A percentile compares a stretch with the other conserved stretches of the same genome.
Evolutionary conservation across 2,113 vertebrate genomes (phyloP).

Genomic region (Silurus glanis): DNA sequence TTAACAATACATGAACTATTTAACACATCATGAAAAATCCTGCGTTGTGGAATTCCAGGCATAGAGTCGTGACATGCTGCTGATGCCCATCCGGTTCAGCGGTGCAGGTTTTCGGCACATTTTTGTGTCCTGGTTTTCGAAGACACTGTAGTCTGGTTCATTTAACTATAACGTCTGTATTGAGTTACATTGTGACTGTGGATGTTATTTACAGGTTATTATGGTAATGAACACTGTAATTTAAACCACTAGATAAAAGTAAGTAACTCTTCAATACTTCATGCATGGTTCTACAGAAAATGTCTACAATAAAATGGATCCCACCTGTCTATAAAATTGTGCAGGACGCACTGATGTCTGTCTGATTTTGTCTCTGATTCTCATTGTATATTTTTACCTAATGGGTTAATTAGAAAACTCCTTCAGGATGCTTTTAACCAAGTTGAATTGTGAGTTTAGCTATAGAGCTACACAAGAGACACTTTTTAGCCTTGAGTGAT

Average conservation of each 20-base stretch:
- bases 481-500: background rate
- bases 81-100: constrained; percentile 8
- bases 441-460: background rate
- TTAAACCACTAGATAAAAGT: constrained; percentile 16
- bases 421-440: background rate
- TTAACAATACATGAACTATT: constrained; percentile 36
- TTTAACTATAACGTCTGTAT: constrained; percentile 49
- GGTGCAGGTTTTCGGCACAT: background rate
- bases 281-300: background rate
- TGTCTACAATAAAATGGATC: background rate
- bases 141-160: constrained; percentile 52
- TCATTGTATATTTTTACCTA: background rate
- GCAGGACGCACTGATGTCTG: background rate
- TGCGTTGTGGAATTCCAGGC: constrained; percentile 7
- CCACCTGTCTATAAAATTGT: background rate
- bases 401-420: background rate
- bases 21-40: constrained; percentile 1
- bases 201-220: constrained; percentile 22
- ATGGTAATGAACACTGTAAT: constrained; percentile 20
- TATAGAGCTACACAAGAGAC: background rate
- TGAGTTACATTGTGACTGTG: constrained; percentile 37
- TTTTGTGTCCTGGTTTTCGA: constrained; percentile 61
- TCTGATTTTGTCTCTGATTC: background rate
- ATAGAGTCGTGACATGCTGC: background rate
- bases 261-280: background rate